Percentiles rank a stretch among this genome's conserved stretches.
These are phyloP conservation scores for Rhagoletis pomonella DNA, from an alignment of 1,140 invertebrate genomes.

Conservation along the genomic window DNA sequence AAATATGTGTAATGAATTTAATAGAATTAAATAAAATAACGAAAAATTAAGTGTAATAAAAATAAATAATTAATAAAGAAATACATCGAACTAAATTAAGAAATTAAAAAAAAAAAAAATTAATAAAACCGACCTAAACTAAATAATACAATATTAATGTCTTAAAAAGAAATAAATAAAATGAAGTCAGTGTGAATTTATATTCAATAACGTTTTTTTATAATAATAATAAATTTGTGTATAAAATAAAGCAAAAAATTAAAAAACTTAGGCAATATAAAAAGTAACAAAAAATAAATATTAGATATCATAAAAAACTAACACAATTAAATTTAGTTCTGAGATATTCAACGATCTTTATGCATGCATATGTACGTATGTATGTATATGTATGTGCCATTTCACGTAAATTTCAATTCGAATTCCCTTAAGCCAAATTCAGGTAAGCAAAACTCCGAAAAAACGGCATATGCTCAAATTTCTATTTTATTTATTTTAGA, in stretches of 20 bases:
- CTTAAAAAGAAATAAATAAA: neutral
- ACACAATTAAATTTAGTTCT: neutral
- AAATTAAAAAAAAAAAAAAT: slow-evolving; percentile 7
- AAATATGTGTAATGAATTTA: neutral
- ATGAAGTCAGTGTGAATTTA: no score
- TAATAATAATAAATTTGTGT: no score
- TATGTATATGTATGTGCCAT: no score
- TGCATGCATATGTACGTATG: no score
- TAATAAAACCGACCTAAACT: neutral
- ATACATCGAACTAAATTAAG: neutral
- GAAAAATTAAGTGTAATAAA: neutral
- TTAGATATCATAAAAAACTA: neutral
- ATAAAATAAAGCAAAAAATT: neutral
- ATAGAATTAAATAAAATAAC: neutral
- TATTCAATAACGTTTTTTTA: no score
- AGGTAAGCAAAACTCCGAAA: slow-evolving; percentile 8
- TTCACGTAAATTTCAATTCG: no score
- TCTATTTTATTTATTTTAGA: neutral
- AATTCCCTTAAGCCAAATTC: neutral
- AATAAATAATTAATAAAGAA: neutral
- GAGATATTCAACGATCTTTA: no score
- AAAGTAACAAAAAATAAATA: neutral
- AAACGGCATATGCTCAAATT: neutral
- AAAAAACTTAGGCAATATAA: neutral
- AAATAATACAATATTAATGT: neutral